Base-by-base conservation (phyloP, 2,113 vertebrate genomes). In the Chloropsis hardwickii region DNA sequence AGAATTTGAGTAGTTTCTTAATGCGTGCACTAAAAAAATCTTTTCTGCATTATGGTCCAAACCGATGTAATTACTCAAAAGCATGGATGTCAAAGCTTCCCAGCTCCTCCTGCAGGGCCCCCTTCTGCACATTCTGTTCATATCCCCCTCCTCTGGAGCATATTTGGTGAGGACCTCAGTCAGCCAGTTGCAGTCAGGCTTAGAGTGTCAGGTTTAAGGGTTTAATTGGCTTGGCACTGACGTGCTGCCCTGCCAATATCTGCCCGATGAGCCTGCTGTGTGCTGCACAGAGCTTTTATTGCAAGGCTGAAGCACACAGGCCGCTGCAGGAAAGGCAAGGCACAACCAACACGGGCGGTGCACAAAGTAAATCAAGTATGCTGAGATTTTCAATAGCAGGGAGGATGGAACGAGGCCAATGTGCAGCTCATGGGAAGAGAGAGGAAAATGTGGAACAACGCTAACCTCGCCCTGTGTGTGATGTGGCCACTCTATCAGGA, bases 31-130 rank as follows among this genome's bases (percentile, higher is more conserved):
- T 85, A 74, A 97, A 95, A 88, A 97, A 97, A 92, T 95, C 69
- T 96, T 97, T 94, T 81, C 92, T 92, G 74, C 90, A 66, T 97
- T 96, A 97, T 1, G 6, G 93, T 95, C 94, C 91, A 97, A 92
- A 93, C 80, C 57, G 4, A 93, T 94, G 90, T 94, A 96, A 97
- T 97, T 97, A 97, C 92, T 96, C 82, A 96, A 76, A 87, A 87
- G 95, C 89, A 37, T 35, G 71, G 94, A 96, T 85, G 94, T 94
- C 95, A 96, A 89, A 97, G 92, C 91, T 97, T 97, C 88, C 90
- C 85, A 67, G 94, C 93, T 95, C 71, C 94, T 97, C 94, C 96
- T 96, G 92, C 71, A 95, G 96, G 77, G 95, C 65, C 84, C 87
- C 64, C 84, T 95, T 97, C 84, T 95, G 72, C 84, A 88, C 80